phyloP scores from a whole-genome alignment of 2,888 invertebrate species.

The Sabatieria punctata region DNA sequence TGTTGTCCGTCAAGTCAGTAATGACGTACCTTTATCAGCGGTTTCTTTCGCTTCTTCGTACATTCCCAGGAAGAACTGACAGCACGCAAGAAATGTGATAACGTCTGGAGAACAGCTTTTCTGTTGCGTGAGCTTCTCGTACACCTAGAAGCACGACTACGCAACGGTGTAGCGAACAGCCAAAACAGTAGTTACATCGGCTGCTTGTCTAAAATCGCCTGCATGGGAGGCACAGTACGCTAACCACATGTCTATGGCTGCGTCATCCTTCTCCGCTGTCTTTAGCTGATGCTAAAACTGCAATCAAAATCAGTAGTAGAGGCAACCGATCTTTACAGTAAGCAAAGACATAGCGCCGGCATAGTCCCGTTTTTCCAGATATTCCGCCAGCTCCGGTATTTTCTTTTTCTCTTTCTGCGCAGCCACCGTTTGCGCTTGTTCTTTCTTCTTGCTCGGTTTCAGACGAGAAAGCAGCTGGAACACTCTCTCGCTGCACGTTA shows the following conservation, averaged over 20 bases:
- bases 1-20: too few species aligned
- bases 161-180: too few species aligned
- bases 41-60: conserved; percentile 51
- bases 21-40: conserved; percentile 33
- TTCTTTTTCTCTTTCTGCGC: conserved; percentile 33
- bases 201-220: conserved; percentile 69
- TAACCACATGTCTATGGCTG: conserved; percentile 56
- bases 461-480: conserved; percentile 33
- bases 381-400: conserved; percentile 64
- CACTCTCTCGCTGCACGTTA: too few species aligned
- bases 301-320: conserved; percentile 9
- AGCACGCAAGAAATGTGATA: conserved; percentile 66
- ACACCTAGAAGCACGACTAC: conserved; percentile 29
- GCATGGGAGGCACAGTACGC: conserved; percentile 90
- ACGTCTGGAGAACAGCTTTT: conserved; percentile 43
- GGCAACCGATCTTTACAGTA: conserved; percentile 47
- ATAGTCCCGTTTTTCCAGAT: conserved; percentile 71
- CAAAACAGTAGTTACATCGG: conserved; percentile 46
- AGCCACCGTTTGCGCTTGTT: conserved; percentile 18
- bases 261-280: conserved; percentile 36
- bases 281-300: conserved; percentile 13
- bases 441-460: conserved; percentile 32
- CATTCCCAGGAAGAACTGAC: conserved; percentile 82
- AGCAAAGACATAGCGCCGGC: conserved; percentile 78
- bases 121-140: conserved; percentile 38